Base-by-base conservation (phyloP, 2,888 invertebrate species). In the Hesperia comma region DNA sequence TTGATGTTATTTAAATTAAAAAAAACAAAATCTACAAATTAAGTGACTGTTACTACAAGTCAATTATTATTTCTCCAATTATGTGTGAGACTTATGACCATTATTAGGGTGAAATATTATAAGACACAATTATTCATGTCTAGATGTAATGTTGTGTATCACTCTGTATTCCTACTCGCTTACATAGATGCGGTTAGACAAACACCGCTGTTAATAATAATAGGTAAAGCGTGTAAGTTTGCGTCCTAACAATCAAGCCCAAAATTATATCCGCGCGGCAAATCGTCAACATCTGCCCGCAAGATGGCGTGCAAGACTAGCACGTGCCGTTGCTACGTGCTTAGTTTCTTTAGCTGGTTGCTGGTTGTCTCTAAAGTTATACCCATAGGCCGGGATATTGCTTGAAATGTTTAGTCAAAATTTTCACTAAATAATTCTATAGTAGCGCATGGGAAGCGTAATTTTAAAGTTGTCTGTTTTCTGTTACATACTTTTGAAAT, bases 221-320 rank as follows among this genome's bases (percentile, higher is more conserved):
- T 8, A 33, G 1, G 17, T 46, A 46, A 49, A 49, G 49, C 12
- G 19, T 19, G 12, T 49, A 19, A 4, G 6, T 8, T 5, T 6
- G 1, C n/a, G 5, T 7, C 15, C 17, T 4, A 19, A 19, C 26
- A 37, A 37, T 51, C 14, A 51, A 14, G 21, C 26, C 21, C 51
- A 51, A 51, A 51, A 14, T 51, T 26, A 46, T 14, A 51, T 26
- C 6, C 51, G 51, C 12, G 56, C 17, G 49, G 46, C 49, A 49
- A 63, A 56, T 63, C 26, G 63, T 56, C 33, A 63, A 63, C 56
- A 55, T 63, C 51, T 37, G 63, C 15, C 56, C 46, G 33, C 56
- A 63, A 51, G 63, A 56, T 63, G 62, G 54, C 62, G 56, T 15
- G n/a, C n/a, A n/a, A n/a, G n/a, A n/a, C n/a, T n/a, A n/a, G n/a